phyloP scores from a whole-genome alignment of 2,888 invertebrate species.

The Rutpela maculata region DNA sequence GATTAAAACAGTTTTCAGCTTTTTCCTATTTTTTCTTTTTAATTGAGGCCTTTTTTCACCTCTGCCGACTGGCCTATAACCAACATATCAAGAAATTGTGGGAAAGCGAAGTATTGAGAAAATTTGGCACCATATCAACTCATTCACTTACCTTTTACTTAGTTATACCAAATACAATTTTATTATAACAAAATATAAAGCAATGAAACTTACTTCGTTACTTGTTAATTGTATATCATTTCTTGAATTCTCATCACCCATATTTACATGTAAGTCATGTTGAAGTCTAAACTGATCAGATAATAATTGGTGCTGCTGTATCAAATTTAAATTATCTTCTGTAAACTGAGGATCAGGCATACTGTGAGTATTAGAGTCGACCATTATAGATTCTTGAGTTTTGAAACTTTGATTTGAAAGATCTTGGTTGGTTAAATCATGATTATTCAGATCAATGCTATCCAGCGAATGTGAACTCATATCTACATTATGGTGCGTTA shows the following conservation, averaged over 20 bases:
- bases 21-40: no score
- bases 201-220: constrained; percentile 48
- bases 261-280: constrained; percentile 58
- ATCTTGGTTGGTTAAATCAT: constrained; percentile 68
- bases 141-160: no score
- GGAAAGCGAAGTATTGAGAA: no score
- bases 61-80: no score
- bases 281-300: constrained; percentile 63
- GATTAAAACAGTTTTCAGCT: no score
- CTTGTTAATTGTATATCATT: constrained; percentile 40
- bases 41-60: no score
- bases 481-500: constrained; percentile 65
- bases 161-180: not conserved
- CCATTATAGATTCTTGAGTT: constrained; percentile 63
- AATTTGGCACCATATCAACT: no score
- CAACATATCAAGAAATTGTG: no score
- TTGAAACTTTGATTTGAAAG: constrained; percentile 68
- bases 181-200: not conserved
- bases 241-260: constrained; percentile 43
- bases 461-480: constrained; percentile 67
- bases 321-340: constrained; percentile 65
- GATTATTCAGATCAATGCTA: constrained; percentile 68
- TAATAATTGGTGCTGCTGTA: constrained; percentile 66
- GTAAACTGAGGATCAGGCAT: constrained; percentile 60
- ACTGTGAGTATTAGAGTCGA: constrained; percentile 58